Evolutionary conservation across 1,140 invertebrate genomes (phyloP).

Genomic region (Teleogryllus occipitalis): DNA sequence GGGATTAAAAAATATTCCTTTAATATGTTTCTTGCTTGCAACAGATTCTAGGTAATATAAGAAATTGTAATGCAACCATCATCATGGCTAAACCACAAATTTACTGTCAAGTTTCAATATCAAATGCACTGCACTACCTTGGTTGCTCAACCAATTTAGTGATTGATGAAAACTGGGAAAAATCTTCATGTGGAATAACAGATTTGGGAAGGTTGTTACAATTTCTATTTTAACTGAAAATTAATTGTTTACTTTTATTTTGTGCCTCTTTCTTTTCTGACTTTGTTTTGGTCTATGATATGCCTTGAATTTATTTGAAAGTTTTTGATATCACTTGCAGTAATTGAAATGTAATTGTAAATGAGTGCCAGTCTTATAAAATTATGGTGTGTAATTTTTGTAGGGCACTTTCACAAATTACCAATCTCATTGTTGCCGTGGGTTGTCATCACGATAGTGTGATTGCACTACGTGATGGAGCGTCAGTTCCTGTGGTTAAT

Average conservation of each 20-base stretch:
- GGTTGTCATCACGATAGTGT: neutral
- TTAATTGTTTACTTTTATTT: neutral
- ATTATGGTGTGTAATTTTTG: neutral
- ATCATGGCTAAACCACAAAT: neutral
- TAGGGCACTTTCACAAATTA: neutral
- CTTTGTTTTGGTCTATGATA: neutral
- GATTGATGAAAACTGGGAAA: neutral
- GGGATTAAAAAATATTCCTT: neutral
- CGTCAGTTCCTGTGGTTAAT: neutral
- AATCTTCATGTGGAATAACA: neutral
- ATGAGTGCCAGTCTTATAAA: neutral
- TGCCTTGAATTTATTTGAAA: neutral
- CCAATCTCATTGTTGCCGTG: neutral
- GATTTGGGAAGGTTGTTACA: neutral
- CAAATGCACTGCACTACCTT: neutral
- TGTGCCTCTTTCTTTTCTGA: neutral
- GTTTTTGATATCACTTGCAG: neutral
- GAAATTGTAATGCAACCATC: neutral
- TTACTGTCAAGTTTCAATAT: neutral
- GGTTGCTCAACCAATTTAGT: neutral
- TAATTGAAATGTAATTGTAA: neutral
- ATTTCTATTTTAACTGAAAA: neutral
- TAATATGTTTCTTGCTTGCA: neutral
- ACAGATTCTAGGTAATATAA: neutral
- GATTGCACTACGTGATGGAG: neutral